Conservation (phyloP, 2,113 vertebrate species). For the Menidia beryllina region DNA sequence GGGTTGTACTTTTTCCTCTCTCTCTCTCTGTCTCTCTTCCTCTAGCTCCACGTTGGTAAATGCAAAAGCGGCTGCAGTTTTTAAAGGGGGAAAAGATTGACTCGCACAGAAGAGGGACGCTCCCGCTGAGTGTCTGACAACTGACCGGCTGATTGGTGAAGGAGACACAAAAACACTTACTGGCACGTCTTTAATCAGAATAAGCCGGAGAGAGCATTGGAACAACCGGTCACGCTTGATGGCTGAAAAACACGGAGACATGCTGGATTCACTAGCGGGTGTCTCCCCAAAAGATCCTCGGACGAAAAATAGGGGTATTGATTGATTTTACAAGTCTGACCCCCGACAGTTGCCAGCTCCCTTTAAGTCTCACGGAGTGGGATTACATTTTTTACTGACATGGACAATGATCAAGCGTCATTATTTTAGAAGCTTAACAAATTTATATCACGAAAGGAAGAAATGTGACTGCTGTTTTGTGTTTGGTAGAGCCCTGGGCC, state of each 20-base stretch:
- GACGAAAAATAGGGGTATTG: background rate
- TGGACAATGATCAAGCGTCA: too few relatives aligned
- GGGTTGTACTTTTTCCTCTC: background rate
- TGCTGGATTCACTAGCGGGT: too few relatives aligned
- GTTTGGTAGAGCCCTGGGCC: too few relatives aligned
- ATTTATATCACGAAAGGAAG: background rate
- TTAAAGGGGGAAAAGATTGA: conserved; percentile 19
- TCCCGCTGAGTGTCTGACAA: conserved; percentile 52
- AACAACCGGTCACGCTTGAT: background rate
- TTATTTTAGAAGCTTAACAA: too few relatives aligned
- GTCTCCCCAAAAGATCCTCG: background rate
- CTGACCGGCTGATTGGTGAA: conserved; percentile 38
- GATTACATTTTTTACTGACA: too few relatives aligned
- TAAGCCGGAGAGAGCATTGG: background rate
- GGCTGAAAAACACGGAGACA: too few relatives aligned
- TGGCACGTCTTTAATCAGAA: conserved; percentile 2
- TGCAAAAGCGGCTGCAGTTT: conserved; percentile 31
- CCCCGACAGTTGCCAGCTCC: too few relatives aligned
- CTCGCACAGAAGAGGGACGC: conserved; percentile 39
- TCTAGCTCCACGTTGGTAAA: background rate
- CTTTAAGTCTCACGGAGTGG: background rate
- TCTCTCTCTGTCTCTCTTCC: background rate
- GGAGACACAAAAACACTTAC: conserved; percentile 12
- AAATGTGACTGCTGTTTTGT: too few relatives aligned
- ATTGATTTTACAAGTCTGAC: background rate